Conservation (phyloP, 2,797 vertebrate genomes). For the Sebastes dallii region DNA sequence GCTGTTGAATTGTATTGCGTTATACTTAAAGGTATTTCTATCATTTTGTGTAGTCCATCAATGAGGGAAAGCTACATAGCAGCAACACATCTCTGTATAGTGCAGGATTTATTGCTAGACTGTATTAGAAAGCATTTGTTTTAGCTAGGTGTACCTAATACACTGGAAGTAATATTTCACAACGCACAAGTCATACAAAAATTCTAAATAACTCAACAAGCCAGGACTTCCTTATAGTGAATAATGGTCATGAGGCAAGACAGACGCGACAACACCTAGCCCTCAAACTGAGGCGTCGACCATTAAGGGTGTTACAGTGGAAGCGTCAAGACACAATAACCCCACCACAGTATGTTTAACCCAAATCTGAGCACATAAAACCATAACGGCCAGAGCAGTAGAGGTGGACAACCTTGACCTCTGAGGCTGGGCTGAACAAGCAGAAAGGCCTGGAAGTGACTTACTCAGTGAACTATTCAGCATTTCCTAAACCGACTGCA, state of each 20-base stretch:
- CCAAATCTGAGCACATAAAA: neutral
- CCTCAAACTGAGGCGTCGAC: neutral
- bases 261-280: neutral
- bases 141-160: neutral
- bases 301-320: neutral
- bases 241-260: neutral
- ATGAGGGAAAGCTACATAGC: neutral
- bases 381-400: conserved; percentile 3
- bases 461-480: conserved; percentile 55
- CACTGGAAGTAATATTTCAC: neutral
- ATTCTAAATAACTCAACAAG: neutral
- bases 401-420: conserved; percentile 39
- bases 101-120: neutral
- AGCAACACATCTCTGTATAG: neutral
- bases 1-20: neutral
- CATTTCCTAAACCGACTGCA: conserved; percentile 43
- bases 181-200: neutral
- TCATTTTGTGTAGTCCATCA: neutral
- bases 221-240: neutral
- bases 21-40: neutral
- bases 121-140: neutral
- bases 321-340: neutral
- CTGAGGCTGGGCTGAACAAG: conserved; percentile 59
- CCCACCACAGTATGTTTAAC: neutral
- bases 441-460: conserved; percentile 73